Percentiles rank a stretch among this genome's conserved stretches.
These are phyloP conservation scores for Myiotriccus ornatus DNA, from an alignment of 2,797 vertebrate genomes.

Conservation along the genomic window DNA sequence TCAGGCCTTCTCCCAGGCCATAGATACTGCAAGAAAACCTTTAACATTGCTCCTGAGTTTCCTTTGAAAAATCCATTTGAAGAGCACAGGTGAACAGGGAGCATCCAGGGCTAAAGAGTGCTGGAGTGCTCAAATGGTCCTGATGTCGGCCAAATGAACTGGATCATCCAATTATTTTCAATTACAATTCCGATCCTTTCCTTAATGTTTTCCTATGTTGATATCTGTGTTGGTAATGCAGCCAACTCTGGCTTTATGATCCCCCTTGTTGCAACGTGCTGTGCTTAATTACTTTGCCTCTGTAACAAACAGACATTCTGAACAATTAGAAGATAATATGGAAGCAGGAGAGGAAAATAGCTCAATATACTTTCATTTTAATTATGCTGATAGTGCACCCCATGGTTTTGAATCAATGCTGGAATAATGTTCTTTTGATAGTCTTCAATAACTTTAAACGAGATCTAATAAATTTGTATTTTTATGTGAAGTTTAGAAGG, in stretches of 20 bases:
- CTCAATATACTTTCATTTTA: conserved; percentile 77
- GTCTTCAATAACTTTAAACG: conserved; percentile 74
- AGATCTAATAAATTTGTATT: conserved; percentile 72
- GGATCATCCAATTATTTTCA: conserved; percentile 87
- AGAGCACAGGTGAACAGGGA: conserved; percentile 51
- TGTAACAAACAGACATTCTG: conserved; percentile 79
- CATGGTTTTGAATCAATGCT: conserved; percentile 72
- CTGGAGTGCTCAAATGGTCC: background rate
- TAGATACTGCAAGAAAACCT: background rate
- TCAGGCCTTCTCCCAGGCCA: background rate
- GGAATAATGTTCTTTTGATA: conserved; percentile 73
- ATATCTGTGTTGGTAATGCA: conserved; percentile 82
- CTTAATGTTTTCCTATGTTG: conserved; percentile 80
- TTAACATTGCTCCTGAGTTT: background rate
- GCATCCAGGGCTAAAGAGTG: background rate
- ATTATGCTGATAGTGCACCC: conserved; percentile 78
- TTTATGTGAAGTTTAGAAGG: conserved; percentile 51
- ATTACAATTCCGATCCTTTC: conserved; percentile 81
- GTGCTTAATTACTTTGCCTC: conserved; percentile 84
- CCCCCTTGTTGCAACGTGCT: conserved; percentile 80
- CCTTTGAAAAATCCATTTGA: background rate
- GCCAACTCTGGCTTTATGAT: conserved; percentile 78
- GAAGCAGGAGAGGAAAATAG: conserved; percentile 72
- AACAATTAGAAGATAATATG: conserved; percentile 83
- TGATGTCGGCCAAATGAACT: conserved; percentile 73